A percentile compares a stretch with the other conserved stretches of the same genome.
Conservation (phyloP, 23 tunicate species). For the Halocynthia aurantium region DNA sequence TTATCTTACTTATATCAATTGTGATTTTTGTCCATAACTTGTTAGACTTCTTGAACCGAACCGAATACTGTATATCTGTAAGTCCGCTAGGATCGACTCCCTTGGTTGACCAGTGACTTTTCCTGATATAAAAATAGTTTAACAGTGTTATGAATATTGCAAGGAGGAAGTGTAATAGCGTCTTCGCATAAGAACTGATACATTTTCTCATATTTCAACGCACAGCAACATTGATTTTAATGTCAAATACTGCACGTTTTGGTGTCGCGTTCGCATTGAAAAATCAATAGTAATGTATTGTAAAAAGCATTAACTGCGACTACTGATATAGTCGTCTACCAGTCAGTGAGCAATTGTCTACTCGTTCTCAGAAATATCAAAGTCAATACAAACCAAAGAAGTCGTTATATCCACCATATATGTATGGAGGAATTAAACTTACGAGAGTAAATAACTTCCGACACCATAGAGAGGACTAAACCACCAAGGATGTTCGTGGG, state of each 20-base stretch:
- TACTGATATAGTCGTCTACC: too few relatives aligned
- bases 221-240: too few relatives aligned
- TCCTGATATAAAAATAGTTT: not conserved
- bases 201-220: too few relatives aligned
- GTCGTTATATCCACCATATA: not conserved
- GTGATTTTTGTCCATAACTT: slow-evolving; percentile 58
- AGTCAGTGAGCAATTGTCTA: too few relatives aligned
- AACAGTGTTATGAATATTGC: too few relatives aligned
- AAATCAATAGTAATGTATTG: slow-evolving; percentile 9
- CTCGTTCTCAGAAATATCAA: too few relatives aligned
- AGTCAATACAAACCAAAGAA: too few relatives aligned
- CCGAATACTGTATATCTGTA: slow-evolving; percentile 35
- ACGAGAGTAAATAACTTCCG: slow-evolving; percentile 39
- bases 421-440: not conserved
- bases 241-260: too few relatives aligned
- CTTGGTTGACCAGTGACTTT: not conserved
- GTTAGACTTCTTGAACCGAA: slow-evolving; percentile 10
- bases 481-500: slow-evolving; percentile 97
- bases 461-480: slow-evolving; percentile 65
- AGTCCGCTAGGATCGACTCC: slow-evolving; percentile 48
- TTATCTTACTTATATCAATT: slow-evolving; percentile 63
- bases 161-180: too few relatives aligned
- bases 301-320: not conserved
- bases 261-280: not conserved
- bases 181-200: too few relatives aligned